Base-by-base conservation (phyloP, 2,113 vertebrate species). In the Menura novaehollandiae region DNA sequence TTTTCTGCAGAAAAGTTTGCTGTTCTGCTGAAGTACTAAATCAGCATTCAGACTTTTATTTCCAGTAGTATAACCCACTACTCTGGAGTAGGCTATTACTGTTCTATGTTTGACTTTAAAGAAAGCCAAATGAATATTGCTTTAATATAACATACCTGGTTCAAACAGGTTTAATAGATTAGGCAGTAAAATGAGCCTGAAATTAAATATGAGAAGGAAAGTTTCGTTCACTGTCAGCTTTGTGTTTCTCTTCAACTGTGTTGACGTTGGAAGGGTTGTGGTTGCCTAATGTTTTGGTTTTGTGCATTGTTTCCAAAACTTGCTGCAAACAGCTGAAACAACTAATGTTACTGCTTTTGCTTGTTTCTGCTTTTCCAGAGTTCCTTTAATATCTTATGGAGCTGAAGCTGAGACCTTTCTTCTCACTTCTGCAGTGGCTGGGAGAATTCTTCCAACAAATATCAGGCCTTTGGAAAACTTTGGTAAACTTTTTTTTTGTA, bases 401-500 rank as follows among this genome's bases (percentile, higher is more conserved):
- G 85, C 71, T 89, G 97, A 97, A 93, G 95, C 96, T 28, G 96
- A 96, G 96, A 94, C 97, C 23, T 96, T 97, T 95, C 97, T 98
- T 96, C 86, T 97, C 59, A 60, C 95, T 91, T 60, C 96, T 85
- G 21, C 93, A 58, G 88, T 98, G 69, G 93, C 98, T 95, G 97
- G 97, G 91, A 96, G 97, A 85, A 85, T 97, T 95, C 97, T 98
- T 97, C 98, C 98, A 92, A 95, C 97, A 92, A 97, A 67, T 91
- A 95, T 95, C 66, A 96, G 98, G 58, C 98, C 97, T 88, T 96
- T 98, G 77, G 98, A 98, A 94, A 98, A 98, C 97, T 99, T 98
- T 97, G 98, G 99, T 99, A 98, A 99, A 98, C 88, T 97, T 97
- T 97, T 82, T 97, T 97, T 98, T 97, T 96, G 92, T 98, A 93